Evolutionary conservation across 2,888 invertebrate species (phyloP).

Genomic region (Micoletzkya japonica): DNA sequence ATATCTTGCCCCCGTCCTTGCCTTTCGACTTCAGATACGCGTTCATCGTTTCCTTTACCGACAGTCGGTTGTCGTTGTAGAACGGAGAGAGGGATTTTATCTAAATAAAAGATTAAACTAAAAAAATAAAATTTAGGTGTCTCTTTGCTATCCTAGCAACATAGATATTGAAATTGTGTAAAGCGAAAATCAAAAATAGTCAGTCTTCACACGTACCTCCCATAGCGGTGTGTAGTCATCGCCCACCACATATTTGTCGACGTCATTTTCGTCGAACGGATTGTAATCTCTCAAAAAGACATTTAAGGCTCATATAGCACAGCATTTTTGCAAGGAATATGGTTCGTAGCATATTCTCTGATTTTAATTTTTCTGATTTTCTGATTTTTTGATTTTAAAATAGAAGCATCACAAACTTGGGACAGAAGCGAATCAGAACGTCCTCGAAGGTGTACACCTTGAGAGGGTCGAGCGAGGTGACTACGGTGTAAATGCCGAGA

Average conservation of each 20-base stretch:
- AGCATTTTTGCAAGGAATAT: not conserved
- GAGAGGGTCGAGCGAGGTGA: conserved; percentile 88
- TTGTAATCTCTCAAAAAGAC: conserved; percentile 74
- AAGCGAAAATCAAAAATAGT: not conserved
- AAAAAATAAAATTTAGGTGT: not conserved
- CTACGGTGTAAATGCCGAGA: conserved; percentile 87
- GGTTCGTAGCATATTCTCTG: not conserved
- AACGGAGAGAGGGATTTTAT: conserved; percentile 66
- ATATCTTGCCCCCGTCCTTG: conserved; percentile 76
- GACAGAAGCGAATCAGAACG: conserved; percentile 89
- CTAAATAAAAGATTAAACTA: conserved; percentile 48
- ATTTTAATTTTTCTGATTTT: not conserved
- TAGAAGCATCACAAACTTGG: conserved; percentile 65
- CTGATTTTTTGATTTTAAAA: not conserved
- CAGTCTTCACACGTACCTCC: conserved; percentile 78
- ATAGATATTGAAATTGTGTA: not conserved
- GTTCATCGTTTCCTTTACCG: conserved; percentile 8
- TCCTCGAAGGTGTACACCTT: conserved; percentile 85
- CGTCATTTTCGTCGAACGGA: conserved; percentile 80
- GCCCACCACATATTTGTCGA: conserved; percentile 89
- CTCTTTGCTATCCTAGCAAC: no score
- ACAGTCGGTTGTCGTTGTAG: conserved; percentile 57
- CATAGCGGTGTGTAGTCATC: conserved; percentile 92
- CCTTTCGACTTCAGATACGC: conserved; percentile 65
- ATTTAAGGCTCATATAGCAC: not conserved